Evolutionary conservation across 2,888 invertebrate genomes (phyloP).

Genomic region (Agonopterix heracliana): DNA sequence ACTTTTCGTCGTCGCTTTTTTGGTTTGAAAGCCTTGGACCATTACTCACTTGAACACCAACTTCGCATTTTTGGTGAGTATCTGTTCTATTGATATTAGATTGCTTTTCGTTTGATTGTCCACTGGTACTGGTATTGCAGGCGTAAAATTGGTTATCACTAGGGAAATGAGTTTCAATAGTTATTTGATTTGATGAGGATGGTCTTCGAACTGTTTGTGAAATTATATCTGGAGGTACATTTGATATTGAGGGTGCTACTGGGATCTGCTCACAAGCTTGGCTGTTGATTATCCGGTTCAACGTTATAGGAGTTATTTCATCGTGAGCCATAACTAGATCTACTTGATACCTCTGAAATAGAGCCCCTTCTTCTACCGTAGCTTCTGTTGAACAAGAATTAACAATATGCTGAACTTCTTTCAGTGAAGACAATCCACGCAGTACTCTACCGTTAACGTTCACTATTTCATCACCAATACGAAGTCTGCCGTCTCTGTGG

Average conservation of each 20-base stretch:
- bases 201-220: slow-evolving; percentile 66
- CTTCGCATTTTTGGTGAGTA: slow-evolving; percentile 45
- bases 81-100: slow-evolving; percentile 29
- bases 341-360: slow-evolving; percentile 69
- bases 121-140: slow-evolving; percentile 27
- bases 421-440: slow-evolving; percentile 81
- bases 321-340: slow-evolving; percentile 80
- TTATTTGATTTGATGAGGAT: slow-evolving; percentile 54
- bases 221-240: slow-evolving; percentile 65
- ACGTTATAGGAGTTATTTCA: slow-evolving; percentile 74
- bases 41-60: slow-evolving; percentile 51
- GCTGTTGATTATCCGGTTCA: slow-evolving; percentile 61
- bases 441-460: slow-evolving; percentile 91
- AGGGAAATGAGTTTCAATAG: slow-evolving; percentile 67
- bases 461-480: slow-evolving; percentile 91
- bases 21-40: slow-evolving; percentile 48
- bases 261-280: slow-evolving; percentile 41
- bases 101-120: slow-evolving; percentile 28
- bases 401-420: slow-evolving; percentile 78
- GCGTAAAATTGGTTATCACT: slow-evolving; percentile 46
- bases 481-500: slow-evolving; percentile 86
- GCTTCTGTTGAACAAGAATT: slow-evolving; percentile 72
- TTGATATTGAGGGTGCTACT: slow-evolving; percentile 30
- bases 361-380: slow-evolving; percentile 45
- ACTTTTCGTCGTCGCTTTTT: slow-evolving; percentile 72